These are phyloP conservation scores for Atta texana DNA, from an alignment of 1,140 invertebrate species.

Conservation along the genomic window DNA sequence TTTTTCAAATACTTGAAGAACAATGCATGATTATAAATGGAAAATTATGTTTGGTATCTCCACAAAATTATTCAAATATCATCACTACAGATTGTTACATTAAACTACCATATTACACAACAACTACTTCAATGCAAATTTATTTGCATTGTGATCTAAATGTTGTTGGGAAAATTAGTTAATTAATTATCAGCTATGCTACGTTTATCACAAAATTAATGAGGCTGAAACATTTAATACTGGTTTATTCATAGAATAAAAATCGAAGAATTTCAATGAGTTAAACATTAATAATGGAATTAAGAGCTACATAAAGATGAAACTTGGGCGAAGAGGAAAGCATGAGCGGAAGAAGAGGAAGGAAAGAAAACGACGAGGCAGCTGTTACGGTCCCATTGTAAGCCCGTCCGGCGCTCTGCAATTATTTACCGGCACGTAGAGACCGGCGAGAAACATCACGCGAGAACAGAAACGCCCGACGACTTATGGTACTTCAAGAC, in stretches of 20 bases:
- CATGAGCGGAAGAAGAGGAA: constrained; percentile 23
- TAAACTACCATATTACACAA: neutral
- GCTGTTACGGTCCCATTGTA: constrained; percentile 72
- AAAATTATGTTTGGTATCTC: neutral
- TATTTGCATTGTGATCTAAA: neutral
- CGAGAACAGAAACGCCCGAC: constrained; percentile 53
- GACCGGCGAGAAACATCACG: constrained; percentile 48
- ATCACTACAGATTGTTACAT: neutral
- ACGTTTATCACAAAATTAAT: constrained; percentile 41
- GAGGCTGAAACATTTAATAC: neutral
- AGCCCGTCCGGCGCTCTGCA: constrained; percentile 67
- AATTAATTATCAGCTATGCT: constrained; percentile 44
- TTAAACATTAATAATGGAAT: constrained; percentile 54
- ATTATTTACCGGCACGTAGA: constrained; percentile 67
- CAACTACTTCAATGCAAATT: neutral
- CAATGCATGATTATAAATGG: constrained; percentile 17
- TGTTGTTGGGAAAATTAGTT: constrained; percentile 8
- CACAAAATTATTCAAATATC: neutral
- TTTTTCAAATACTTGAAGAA: constrained; percentile 12
- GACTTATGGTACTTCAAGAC: constrained; percentile 61
- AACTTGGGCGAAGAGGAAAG: constrained; percentile 59
- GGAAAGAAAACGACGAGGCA: constrained; percentile 64
- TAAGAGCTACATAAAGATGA: constrained; percentile 48
- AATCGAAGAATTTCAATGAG: neutral
- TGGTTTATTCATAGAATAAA: neutral